Percentiles rank a stretch among this genome's conserved stretches.
These are phyloP conservation scores for Rhegmatorhina hoffmannsi DNA, from an alignment of 2,113 vertebrate species.

Conservation along the genomic window DNA sequence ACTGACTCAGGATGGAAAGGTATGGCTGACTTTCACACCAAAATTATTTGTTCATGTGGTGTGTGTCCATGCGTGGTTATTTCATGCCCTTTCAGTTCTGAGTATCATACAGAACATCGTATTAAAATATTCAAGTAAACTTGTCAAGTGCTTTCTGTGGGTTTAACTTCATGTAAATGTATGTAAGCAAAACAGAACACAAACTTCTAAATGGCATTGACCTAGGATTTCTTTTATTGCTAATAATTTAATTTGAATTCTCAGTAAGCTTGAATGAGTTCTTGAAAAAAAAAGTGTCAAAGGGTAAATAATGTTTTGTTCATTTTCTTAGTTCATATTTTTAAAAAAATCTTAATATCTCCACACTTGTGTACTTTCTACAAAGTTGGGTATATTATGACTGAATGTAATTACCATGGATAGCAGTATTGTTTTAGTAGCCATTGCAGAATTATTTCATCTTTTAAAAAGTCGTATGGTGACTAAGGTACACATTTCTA, in stretches of 20 bases:
- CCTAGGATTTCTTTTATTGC: not conserved
- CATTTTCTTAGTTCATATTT: not conserved
- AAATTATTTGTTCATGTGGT: not conserved
- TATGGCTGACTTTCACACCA: constrained; percentile 48
- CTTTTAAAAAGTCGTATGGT: not conserved
- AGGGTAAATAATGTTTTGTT: not conserved
- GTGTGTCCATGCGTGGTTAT: not conserved
- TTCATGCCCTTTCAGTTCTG: not conserved
- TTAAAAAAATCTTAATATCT: not conserved
- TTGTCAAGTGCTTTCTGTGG: not conserved
- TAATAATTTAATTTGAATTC: not conserved
- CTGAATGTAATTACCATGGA: not conserved
- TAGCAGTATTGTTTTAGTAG: not conserved
- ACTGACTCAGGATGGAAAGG: constrained; percentile 77
- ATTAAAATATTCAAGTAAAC: not conserved
- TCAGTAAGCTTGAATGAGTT: not conserved
- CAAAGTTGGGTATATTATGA: not conserved
- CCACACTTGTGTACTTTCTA: not conserved
- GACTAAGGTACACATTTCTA: not conserved
- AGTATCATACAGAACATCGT: not conserved
- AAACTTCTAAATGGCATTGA: not conserved
- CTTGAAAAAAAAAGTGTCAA: not conserved
- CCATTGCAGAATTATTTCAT: not conserved
- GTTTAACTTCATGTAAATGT: not conserved
- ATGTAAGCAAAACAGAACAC: not conserved